phyloP scores from a whole-genome alignment of 2,888 invertebrate genomes.

The Polydrusus pterygomalis region DNA sequence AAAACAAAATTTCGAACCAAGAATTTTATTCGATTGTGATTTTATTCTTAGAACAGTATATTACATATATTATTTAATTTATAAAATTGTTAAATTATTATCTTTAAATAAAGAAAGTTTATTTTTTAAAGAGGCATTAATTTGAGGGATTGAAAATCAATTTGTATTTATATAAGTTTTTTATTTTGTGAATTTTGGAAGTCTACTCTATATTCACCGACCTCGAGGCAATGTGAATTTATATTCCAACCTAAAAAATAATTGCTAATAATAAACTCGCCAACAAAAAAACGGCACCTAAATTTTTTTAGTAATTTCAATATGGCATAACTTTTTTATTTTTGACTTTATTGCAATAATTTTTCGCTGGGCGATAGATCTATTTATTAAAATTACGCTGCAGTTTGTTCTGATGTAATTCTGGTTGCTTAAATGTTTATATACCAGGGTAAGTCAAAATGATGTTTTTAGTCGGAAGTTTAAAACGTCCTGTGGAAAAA shows the following conservation, averaged over 20 bases:
- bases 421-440: no score
- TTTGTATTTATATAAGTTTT: conserved; percentile 50
- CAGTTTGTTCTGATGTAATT: no score
- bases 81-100: conserved; percentile 8
- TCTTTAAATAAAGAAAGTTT: conserved; percentile 9
- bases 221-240: conserved; percentile 66
- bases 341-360: no score
- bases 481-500: no score
- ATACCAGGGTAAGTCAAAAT: no score
- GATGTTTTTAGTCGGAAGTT: no score
- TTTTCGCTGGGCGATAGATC: no score
- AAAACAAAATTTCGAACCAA: no score
- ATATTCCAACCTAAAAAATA: conserved; percentile 68
- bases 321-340: no score
- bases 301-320: no score
- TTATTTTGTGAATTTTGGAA: conserved; percentile 56
- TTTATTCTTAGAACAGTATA: neutral
- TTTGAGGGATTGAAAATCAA: neutral
- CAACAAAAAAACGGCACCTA: no score
- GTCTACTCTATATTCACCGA: conserved; percentile 68
- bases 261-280: conserved; percentile 15
- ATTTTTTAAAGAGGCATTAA: neutral
- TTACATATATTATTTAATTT: conserved; percentile 15
- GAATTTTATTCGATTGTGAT: conserved; percentile 7
- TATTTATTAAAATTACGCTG: no score